Conservation (phyloP, 2,888 invertebrate genomes). For the Morpho helenor region DNA sequence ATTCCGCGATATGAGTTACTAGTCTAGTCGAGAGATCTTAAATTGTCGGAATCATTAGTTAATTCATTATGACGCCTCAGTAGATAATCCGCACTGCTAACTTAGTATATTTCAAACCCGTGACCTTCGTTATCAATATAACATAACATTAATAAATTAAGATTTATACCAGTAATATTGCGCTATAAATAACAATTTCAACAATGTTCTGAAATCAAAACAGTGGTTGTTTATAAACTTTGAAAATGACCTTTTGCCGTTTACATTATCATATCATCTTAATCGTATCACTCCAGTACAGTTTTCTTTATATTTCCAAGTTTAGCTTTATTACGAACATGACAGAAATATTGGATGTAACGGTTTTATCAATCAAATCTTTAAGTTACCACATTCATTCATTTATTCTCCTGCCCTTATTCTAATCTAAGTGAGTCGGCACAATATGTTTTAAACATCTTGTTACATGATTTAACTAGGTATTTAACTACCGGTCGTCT, state of each 20-base stretch:
- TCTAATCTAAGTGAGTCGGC: no score
- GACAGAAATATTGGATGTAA: background rate
- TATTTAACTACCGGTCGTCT: no score
- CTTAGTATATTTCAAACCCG: slow-evolving; percentile 4
- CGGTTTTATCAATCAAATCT: no score
- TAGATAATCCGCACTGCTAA: background rate
- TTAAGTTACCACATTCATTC: no score
- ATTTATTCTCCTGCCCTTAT: no score
- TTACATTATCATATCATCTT: background rate
- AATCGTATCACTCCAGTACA: background rate
- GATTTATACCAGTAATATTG: background rate
- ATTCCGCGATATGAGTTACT: no score
- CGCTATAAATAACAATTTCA: slow-evolving; percentile 6
- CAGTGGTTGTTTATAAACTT: slow-evolving; percentile 15
- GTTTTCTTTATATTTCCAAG: background rate
- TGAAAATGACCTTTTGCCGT: slow-evolving; percentile 14
- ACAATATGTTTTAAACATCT: no score
- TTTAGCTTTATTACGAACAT: slow-evolving; percentile 1
- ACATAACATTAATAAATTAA: background rate
- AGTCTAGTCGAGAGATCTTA: no score
- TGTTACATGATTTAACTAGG: no score
- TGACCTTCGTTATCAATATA: slow-evolving; percentile 15
- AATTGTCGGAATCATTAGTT: no score
- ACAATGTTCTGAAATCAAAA: slow-evolving; percentile 10
- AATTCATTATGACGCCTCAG: no score